Conservation (phyloP, 2,888 invertebrate genomes). For the Maniola hyperantus region DNA sequence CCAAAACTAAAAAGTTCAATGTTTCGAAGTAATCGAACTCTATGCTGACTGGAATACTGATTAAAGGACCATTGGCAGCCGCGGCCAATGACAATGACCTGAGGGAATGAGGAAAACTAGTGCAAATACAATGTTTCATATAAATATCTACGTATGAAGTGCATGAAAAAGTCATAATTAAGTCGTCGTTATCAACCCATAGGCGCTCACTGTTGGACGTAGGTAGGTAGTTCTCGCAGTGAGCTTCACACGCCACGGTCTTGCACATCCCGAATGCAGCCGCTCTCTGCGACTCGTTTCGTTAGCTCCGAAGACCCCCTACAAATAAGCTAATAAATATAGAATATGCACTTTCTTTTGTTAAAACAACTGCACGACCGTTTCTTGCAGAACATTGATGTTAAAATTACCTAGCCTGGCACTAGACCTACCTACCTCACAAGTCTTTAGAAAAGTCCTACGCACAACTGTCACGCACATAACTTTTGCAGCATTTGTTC, state of each 20-base stretch:
- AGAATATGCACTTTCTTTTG: too few species aligned
- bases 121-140: neutral
- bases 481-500: neutral
- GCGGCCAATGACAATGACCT: constrained; percentile 28
- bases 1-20: constrained; percentile 14
- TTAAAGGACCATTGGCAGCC: constrained; percentile 5
- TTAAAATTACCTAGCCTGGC: too few species aligned
- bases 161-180: neutral
- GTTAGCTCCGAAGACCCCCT: too few species aligned
- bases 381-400: too few species aligned
- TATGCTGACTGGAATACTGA: constrained; percentile 26
- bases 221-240: neutral
- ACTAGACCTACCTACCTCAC: neutral
- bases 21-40: constrained; percentile 13
- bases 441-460: neutral
- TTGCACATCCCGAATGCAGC: neutral
- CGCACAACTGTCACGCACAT: neutral
- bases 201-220: neutral
- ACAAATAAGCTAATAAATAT: too few species aligned
- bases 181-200: neutral
- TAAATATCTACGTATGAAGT: neutral
- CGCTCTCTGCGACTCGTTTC: neutral
- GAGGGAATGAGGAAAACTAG: constrained; percentile 20
- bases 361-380: too few species aligned
- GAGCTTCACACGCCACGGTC: neutral